These are phyloP conservation scores for Rousettus madagascariensis DNA, from an alignment of 2,797 vertebrate genomes.

Conservation along the genomic window DNA sequence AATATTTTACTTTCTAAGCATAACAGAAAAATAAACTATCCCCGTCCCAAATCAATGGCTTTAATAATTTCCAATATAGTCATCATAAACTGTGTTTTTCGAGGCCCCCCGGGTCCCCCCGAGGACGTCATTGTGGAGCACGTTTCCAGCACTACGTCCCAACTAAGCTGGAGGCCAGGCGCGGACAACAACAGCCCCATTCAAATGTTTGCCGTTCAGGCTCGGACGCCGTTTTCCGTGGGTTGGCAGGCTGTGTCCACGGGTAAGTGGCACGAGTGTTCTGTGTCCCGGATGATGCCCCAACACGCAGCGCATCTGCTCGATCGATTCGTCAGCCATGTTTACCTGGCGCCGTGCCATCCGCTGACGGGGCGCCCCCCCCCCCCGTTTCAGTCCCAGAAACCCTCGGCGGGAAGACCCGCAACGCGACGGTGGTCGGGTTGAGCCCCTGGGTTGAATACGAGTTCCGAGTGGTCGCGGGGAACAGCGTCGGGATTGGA, in stretches of 20 bases:
- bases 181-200: constrained; percentile 91
- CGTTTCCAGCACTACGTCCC: constrained; percentile 89
- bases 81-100: constrained; percentile 55
- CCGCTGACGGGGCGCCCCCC: neutral
- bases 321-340: neutral
- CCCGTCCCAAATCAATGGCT: neutral
- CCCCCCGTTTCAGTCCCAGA: constrained; percentile 88
- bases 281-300: too few species aligned
- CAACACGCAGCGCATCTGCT: neutral
- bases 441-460: constrained; percentile 94
- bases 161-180: constrained; percentile 89
- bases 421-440: constrained; percentile 88
- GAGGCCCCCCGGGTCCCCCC: constrained; percentile 91
- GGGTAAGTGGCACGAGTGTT: constrained; percentile 77
- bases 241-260: constrained; percentile 92
- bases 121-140: constrained; percentile 88
- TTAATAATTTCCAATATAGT: constrained; percentile 43
- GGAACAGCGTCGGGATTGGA: constrained; percentile 90
- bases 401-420: constrained; percentile 90
- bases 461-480: constrained; percentile 92
- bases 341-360: neutral
- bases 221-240: constrained; percentile 90
- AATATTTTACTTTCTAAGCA: neutral
- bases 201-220: constrained; percentile 89
- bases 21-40: neutral